phyloP scores from a whole-genome alignment of 2,888 invertebrate species.

The Lasioglossum villosulum region DNA sequence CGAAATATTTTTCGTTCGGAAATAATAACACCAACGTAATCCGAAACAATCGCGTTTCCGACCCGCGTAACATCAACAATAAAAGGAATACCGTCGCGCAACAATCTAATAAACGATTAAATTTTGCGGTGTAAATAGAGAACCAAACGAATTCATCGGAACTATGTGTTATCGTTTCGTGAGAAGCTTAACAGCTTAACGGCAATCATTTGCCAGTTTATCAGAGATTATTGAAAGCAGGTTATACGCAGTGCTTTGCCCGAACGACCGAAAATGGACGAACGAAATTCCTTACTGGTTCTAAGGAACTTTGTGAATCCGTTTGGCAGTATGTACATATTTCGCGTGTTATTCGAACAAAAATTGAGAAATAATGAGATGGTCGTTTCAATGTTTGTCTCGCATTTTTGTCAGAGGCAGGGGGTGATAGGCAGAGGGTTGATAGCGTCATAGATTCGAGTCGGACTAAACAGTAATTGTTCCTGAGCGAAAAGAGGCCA shows the following conservation, averaged over 20 bases:
- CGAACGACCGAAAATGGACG: background rate
- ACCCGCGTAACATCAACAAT: background rate
- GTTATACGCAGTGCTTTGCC: conserved; percentile 7
- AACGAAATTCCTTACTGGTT: background rate
- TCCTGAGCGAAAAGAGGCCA: conserved; percentile 36
- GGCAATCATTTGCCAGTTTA: conserved; percentile 7
- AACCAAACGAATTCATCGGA: background rate
- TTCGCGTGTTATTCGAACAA: background rate
- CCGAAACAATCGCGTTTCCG: background rate
- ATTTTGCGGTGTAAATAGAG: background rate
- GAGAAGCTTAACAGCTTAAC: conserved; percentile 6
- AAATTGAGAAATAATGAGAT: background rate
- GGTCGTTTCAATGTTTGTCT: background rate
- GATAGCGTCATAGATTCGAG: conserved; percentile 12
- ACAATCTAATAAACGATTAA: background rate
- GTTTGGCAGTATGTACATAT: background rate
- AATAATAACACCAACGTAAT: background rate
- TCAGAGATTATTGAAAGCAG: conserved; percentile 37
- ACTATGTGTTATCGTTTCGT: conserved; percentile 3
- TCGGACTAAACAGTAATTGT: conserved; percentile 52
- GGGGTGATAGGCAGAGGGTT: background rate
- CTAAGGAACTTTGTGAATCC: background rate
- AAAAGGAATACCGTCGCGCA: background rate
- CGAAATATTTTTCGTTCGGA: background rate
- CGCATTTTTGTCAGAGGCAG: background rate